phyloP scores from a whole-genome alignment of 2,888 invertebrate genomes.

The Caenorhabditis angaria region DNA sequence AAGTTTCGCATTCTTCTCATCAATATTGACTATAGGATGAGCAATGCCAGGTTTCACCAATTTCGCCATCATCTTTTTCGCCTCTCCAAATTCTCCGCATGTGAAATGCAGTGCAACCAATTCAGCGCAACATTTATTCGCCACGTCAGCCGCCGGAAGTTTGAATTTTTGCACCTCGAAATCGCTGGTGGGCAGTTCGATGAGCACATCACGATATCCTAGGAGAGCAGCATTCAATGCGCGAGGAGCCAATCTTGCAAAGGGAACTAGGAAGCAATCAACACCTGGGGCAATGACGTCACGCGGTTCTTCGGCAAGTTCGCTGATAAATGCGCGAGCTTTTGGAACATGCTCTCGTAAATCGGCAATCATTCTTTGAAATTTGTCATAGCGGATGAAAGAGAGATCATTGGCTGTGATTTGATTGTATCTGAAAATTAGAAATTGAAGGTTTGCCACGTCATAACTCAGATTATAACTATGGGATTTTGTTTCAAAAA shows the following conservation, averaged over 20 bases:
- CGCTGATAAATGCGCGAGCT: constrained; percentile 34
- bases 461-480: background rate
- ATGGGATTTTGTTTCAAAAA: no score
- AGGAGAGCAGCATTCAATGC: constrained; percentile 40
- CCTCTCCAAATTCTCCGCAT: constrained; percentile 28
- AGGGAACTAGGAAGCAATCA: constrained; percentile 36
- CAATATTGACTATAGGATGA: constrained; percentile 20
- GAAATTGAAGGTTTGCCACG: no score
- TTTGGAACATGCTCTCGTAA: constrained; percentile 29
- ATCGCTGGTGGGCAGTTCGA: constrained; percentile 29
- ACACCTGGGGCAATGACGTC: constrained; percentile 29
- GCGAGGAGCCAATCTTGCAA: constrained; percentile 33
- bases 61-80: constrained; percentile 9
- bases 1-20: no score
- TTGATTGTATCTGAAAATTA: constrained; percentile 25
- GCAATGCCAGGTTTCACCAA: constrained; percentile 13
- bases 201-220: constrained; percentile 40
- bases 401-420: constrained; percentile 29
- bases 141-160: constrained; percentile 36
- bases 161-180: constrained; percentile 31
- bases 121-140: constrained; percentile 41
- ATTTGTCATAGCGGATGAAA: constrained; percentile 24
- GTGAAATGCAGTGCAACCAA: constrained; percentile 32
- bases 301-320: constrained; percentile 21
- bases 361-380: constrained; percentile 34